A percentile compares a stretch with the other conserved stretches of the same genome.
Conservation (phyloP, 2,113 vertebrate species). For the Lanius ludovicianus region DNA sequence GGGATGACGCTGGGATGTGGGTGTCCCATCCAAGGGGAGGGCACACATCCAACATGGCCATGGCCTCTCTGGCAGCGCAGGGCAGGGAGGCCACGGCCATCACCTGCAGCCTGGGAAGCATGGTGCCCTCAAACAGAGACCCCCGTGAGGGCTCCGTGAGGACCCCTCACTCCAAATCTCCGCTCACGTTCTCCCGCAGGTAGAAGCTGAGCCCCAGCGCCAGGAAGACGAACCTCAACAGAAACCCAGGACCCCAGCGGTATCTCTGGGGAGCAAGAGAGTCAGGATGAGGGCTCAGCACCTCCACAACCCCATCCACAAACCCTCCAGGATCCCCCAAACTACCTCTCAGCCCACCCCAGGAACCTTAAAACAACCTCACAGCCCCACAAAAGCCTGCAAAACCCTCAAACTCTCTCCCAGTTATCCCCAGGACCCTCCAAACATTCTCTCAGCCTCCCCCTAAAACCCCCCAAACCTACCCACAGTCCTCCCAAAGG, state of each 20-base stretch:
- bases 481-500: background rate
- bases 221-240: background rate
- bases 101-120: background rate
- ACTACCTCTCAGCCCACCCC: background rate
- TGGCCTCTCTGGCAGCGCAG: background rate
- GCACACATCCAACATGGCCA: background rate
- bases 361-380: background rate
- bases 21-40: background rate
- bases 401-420: background rate
- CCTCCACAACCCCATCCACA: background rate
- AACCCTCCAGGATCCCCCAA: background rate
- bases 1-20: background rate
- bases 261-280: background rate
- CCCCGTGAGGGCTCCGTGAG: background rate
- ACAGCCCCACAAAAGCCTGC: background rate
- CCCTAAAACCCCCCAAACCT: background rate
- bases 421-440: background rate
- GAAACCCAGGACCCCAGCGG: background rate
- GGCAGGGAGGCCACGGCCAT: fast-evolving
- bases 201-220: background rate
- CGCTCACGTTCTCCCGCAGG: background rate
- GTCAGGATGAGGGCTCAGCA: background rate
- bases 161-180: no score
- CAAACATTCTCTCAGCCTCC: background rate
- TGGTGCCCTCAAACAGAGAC: background rate